Evolutionary conservation across 1,140 invertebrate species (phyloP).

Genomic region (Platyura marginata): DNA sequence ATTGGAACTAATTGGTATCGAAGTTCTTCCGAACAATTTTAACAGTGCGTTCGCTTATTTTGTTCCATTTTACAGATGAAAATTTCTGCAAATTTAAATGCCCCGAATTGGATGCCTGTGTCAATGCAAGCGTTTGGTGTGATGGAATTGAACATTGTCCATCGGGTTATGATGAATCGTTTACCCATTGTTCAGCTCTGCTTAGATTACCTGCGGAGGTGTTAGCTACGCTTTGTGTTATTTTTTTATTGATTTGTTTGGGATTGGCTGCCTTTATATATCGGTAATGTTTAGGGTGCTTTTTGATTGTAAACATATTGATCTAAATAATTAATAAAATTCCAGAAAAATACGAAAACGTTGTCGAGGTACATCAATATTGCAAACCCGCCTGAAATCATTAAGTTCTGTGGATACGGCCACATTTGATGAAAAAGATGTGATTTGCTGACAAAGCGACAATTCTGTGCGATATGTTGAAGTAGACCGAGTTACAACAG

Average conservation of each 20-base stretch:
- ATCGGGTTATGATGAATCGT: constrained; percentile 68
- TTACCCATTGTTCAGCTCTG: constrained; percentile 56
- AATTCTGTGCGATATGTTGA: constrained; percentile 81
- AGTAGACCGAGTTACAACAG: constrained; percentile 72
- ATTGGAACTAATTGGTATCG: constrained; percentile 17
- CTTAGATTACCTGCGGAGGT: constrained; percentile 54
- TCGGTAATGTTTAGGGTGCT: too few species aligned
- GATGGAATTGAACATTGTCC: constrained; percentile 72
- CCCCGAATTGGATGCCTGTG: constrained; percentile 72
- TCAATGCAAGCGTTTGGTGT: constrained; percentile 75
- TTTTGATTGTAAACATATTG: too few species aligned
- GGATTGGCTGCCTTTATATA: constrained; percentile 21
- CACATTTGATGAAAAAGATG: constrained; percentile 64
- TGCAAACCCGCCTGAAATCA: constrained; percentile 56
- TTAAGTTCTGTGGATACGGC: constrained; percentile 54
- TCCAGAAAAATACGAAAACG: constrained; percentile 29
- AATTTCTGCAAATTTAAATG: constrained; percentile 55
- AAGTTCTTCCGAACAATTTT: neutral
- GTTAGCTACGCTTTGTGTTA: constrained; percentile 31
- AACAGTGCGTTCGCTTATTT: neutral
- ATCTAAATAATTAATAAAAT: too few species aligned
- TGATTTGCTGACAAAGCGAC: constrained; percentile 85
- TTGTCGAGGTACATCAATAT: constrained; percentile 45
- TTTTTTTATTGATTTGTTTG: constrained; percentile 21
- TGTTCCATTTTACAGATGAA: neutral